Conservation (phyloP, 1,140 invertebrate species). For the Diorhabda elongata region DNA sequence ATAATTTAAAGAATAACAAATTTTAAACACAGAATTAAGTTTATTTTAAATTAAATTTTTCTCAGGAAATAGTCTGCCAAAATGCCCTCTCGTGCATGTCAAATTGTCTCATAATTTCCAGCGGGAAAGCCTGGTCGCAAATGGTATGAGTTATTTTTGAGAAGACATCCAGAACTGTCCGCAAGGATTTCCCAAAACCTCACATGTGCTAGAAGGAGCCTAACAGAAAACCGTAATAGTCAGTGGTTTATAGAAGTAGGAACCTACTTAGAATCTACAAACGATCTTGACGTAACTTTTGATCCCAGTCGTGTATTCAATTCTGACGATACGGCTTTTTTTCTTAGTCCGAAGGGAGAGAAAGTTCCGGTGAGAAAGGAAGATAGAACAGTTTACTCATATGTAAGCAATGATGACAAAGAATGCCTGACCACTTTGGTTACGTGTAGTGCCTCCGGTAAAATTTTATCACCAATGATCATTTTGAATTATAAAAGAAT, state of each 20-base stretch:
- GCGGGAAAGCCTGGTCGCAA: neutral
- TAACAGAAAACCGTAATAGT: neutral
- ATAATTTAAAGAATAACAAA: too few species aligned
- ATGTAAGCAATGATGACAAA: conserved; percentile 26
- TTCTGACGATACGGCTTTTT: conserved; percentile 44
- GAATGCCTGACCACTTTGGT: conserved; percentile 44
- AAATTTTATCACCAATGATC: conserved; percentile 26
- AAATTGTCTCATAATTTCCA: too few species aligned
- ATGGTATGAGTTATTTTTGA: conserved; percentile 28
- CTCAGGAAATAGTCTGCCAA: too few species aligned
- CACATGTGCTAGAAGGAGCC: conserved; percentile 4
- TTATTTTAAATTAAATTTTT: too few species aligned
- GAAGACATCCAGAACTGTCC: conserved; percentile 32
- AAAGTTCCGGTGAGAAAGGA: conserved; percentile 27
- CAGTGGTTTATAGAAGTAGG: neutral
- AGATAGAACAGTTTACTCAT: conserved; percentile 19
- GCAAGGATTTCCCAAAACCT: conserved; percentile 37
- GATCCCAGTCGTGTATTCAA: conserved; percentile 41
- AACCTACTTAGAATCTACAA: too few species aligned
- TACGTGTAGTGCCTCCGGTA: conserved; percentile 40
- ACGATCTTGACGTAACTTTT: neutral
- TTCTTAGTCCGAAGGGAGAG: conserved; percentile 36
- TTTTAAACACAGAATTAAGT: too few species aligned
- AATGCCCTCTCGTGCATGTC: too few species aligned
- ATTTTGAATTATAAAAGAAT: conserved; percentile 32